Conservation (phyloP, 1,140 invertebrate genomes). For the Lordiphosa collinella region DNA sequence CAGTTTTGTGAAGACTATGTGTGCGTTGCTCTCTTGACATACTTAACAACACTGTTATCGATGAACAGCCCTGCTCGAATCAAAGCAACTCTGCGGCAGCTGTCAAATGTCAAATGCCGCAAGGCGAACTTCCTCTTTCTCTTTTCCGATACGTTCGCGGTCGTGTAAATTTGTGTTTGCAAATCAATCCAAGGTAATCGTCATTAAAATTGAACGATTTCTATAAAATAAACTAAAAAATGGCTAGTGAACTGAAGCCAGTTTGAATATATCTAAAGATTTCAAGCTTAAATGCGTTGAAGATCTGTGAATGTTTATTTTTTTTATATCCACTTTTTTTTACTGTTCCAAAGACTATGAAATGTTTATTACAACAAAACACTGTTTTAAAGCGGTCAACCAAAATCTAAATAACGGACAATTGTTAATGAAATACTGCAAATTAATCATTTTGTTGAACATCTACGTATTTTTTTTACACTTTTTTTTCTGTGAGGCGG, state of each 20-base stretch:
- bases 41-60: constrained; percentile 4
- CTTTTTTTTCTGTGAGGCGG: constrained; percentile 23
- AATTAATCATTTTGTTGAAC: neutral
- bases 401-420: constrained; percentile 14
- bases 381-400: neutral
- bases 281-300: too few species aligned
- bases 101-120: constrained; percentile 59
- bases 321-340: too few species aligned
- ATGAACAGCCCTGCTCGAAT: constrained; percentile 9
- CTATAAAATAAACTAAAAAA: constrained; percentile 18
- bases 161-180: constrained; percentile 78
- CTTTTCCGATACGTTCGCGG: constrained; percentile 79
- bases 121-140: constrained; percentile 65
- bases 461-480: constrained; percentile 16
- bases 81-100: constrained; percentile 43
- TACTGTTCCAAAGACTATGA: too few species aligned
- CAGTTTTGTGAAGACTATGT: neutral
- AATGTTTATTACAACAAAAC: too few species aligned
- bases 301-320: too few species aligned
- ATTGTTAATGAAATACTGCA: neutral
- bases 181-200: constrained; percentile 79
- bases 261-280: too few species aligned
- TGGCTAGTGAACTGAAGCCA: neutral
- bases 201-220: constrained; percentile 37
- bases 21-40: neutral